Percentiles rank a stretch among this genome's conserved stretches.
Conservation (phyloP, 2,888 invertebrate genomes). For the Stomorhina lunata region DNA sequence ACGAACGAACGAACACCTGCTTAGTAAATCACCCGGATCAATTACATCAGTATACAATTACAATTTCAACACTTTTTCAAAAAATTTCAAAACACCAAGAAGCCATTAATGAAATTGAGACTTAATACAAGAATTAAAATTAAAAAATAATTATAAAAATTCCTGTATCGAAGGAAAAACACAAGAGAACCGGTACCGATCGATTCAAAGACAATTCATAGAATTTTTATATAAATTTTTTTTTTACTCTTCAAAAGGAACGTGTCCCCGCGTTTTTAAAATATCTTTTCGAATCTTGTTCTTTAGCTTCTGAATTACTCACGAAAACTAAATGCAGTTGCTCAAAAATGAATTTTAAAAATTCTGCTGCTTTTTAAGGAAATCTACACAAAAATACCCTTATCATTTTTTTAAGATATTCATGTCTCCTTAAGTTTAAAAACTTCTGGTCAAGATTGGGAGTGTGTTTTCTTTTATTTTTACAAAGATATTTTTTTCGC, state of each 20-base stretch:
- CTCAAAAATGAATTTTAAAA: neutral
- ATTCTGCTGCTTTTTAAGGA: neutral
- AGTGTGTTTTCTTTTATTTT: neutral
- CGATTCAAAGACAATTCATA: neutral
- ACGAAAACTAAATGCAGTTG: constrained; percentile 20
- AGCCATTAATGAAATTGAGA: neutral
- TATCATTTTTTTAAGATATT: too few relatives aligned
- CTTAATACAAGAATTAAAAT: constrained; percentile 2
- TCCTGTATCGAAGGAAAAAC: neutral
- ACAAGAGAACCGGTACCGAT: neutral
- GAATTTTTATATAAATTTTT: neutral
- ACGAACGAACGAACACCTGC: constrained; percentile 42
- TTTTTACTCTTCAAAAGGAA: neutral
- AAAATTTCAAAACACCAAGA: constrained; percentile 3
- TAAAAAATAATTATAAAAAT: constrained; percentile 18
- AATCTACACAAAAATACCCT: neutral
- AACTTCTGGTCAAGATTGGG: too few relatives aligned
- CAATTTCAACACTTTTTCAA: constrained; percentile 37
- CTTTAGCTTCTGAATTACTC: constrained; percentile 25
- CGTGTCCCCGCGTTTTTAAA: neutral
- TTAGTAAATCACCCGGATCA: neutral
- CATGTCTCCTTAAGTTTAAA: too few relatives aligned
- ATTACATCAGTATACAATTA: constrained; percentile 5
- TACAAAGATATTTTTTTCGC: neutral
- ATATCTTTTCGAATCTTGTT: neutral